Base-by-base conservation (phyloP, 2,113 vertebrate species). In the Psettodes erumei region DNA sequence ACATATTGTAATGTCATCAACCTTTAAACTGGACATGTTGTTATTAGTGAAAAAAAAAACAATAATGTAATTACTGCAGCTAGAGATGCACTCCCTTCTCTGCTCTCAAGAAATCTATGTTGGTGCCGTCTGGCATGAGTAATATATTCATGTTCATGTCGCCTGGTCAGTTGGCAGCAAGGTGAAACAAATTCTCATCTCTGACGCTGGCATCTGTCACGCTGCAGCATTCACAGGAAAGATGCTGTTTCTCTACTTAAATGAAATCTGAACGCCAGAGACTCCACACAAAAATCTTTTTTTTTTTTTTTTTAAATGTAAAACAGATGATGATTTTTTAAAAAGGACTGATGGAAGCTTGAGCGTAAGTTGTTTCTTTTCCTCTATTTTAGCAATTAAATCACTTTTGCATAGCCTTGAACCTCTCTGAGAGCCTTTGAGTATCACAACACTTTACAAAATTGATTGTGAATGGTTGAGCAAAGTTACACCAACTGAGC, bases 371-470 rank as follows among this genome's bases (percentile, higher is more conserved):
- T 40, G 1, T 48, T 56, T 61, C 30, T 16, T 50, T 12, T 19
- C 27, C 7, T 32, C 15, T 38, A 12, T 40, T 23, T 33, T 23
- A 23, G 10, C 38, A 51, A 35, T 76, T 58, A 48, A 32, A 54
- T 68, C 0, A 3, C 62, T 62, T 56, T 28, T 71, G 51, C 47
- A 38, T 10, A 21, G 54, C 42, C 40, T 58, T 30, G 62, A 55
- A 54, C 50, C 48, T 30, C 2, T 56, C 19, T 54, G 42, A n/a
- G 7, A 4, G 33, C 15, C 1, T 45, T 1, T 38, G 16, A 73
- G 30, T 54, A 60, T 61, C 18, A 58, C 56, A n/a, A n/a, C n/a
- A n/a, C n/a, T 67, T 60, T 23, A 27, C 32, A 15, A 72, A 75
- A 75, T 50, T 54, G 28, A 75, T 45, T 62, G 47, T 40, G 18